Evolutionary conservation across 2,888 invertebrate genomes (phyloP).

Genomic region (Watsonalla cultraria): DNA sequence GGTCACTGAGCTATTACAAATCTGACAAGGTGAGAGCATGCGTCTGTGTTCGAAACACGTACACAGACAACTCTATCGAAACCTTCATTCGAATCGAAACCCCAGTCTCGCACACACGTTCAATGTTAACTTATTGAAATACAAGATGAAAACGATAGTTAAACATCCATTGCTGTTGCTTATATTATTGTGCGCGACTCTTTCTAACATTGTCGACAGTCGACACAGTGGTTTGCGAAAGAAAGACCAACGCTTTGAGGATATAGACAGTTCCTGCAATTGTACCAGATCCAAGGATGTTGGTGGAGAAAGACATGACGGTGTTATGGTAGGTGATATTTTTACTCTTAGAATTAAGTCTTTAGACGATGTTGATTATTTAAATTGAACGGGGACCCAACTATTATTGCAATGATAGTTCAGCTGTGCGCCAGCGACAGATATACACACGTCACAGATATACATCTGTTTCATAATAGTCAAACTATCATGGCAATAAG

Average conservation of each 20-base stretch:
- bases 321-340: neutral
- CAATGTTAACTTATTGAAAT: neutral
- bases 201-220: neutral
- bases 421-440: too few species aligned
- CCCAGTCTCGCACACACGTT: neutral
- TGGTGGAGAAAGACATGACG: neutral
- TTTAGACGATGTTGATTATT: too few species aligned
- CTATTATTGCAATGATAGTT: too few species aligned
- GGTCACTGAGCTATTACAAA: too few species aligned
- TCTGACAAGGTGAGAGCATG: too few species aligned
- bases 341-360: neutral
- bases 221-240: neutral
- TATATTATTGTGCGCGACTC: neutral
- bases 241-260: neutral
- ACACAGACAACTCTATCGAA: neutral
- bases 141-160: neutral
- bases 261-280: neutral
- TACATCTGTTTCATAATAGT: too few species aligned
- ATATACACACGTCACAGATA: too few species aligned
- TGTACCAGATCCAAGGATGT: neutral
- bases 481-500: too few species aligned
- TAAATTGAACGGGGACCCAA: too few species aligned
- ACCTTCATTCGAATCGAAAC: neutral
- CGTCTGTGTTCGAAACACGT: too few species aligned
- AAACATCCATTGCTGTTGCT: neutral